Conservation (phyloP, 2,888 invertebrate species). For the Eupithecia abbreviata region DNA sequence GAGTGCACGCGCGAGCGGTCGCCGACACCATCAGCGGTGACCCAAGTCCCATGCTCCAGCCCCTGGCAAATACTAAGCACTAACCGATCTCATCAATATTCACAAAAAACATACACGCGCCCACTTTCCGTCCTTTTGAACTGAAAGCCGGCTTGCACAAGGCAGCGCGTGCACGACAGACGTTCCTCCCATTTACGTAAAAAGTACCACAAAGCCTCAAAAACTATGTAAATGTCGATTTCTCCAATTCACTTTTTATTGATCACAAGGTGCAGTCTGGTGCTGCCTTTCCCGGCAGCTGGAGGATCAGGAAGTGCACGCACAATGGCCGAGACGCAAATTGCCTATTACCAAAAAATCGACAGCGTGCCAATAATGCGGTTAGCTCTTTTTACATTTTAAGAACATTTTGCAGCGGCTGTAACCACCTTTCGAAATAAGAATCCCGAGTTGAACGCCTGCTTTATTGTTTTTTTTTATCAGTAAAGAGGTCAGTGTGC, state of each 20-base stretch:
- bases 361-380: constrained; percentile 53
- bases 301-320: constrained; percentile 71
- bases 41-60: constrained; percentile 53
- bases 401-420: constrained; percentile 49
- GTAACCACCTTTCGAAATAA: constrained; percentile 57
- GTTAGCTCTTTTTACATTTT: constrained; percentile 49
- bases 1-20: constrained; percentile 79
- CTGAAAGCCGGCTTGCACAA: constrained; percentile 51
- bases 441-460: constrained; percentile 65
- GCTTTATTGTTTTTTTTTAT: constrained; percentile 66
- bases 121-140: constrained; percentile 24
- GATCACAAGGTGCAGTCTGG: constrained; percentile 69
- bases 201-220: constrained; percentile 63
- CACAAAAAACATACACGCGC: constrained; percentile 17
- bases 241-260: constrained; percentile 70
- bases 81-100: constrained; percentile 23
- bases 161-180: constrained; percentile 58
- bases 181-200: constrained; percentile 56
- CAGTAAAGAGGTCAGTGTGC: constrained; percentile 53
- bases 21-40: constrained; percentile 71
- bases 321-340: constrained; percentile 64
- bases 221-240: constrained; percentile 66
- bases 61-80: constrained; percentile 37
- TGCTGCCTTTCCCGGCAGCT: constrained; percentile 75
- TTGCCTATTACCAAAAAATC: constrained; percentile 70